These are phyloP conservation scores for Pseudomyrmex sp. DNA, from an alignment of 1,140 invertebrate genomes.

Conservation along the genomic window DNA sequence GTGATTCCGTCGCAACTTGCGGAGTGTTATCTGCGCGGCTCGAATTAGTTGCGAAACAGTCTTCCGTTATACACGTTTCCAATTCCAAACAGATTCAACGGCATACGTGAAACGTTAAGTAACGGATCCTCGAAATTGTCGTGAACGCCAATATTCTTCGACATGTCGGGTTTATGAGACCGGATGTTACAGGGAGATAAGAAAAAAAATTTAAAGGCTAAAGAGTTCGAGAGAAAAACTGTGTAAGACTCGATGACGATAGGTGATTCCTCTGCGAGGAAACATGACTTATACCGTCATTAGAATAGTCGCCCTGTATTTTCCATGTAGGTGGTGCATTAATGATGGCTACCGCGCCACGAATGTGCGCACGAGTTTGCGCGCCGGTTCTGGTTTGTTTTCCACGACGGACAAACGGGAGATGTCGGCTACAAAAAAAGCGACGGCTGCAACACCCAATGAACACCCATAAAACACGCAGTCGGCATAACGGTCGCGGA, in stretches of 20 bases:
- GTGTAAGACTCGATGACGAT: conserved; percentile 76
- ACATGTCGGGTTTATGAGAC: too few species aligned
- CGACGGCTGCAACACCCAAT: conserved; percentile 46
- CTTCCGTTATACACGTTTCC: conserved; percentile 22
- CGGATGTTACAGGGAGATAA: not conserved
- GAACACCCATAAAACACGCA: conserved; percentile 50
- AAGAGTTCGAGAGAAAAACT: conserved; percentile 12
- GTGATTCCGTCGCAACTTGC: conserved; percentile 22
- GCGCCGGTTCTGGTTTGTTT: conserved; percentile 31
- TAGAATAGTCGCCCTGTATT: conserved; percentile 73
- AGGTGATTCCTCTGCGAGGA: conserved; percentile 72
- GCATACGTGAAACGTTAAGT: not conserved
- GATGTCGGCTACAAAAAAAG: conserved; percentile 52
- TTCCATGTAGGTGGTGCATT: conserved; percentile 73
- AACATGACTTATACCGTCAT: conserved; percentile 78
- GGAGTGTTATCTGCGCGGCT: conserved; percentile 5
- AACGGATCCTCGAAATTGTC: conserved; percentile 17
- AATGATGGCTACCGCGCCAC: conserved; percentile 69
- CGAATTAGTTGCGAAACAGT: not conserved
- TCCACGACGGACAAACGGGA: conserved; percentile 28
- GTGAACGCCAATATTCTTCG: too few species aligned
- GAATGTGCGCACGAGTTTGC: conserved; percentile 9
- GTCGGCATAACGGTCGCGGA: not conserved
- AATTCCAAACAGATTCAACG: conserved; percentile 12
- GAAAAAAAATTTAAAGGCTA: conserved; percentile 32